phyloP scores from a whole-genome alignment of 2,888 invertebrate genomes.

The Camponotus fellah region DNA sequence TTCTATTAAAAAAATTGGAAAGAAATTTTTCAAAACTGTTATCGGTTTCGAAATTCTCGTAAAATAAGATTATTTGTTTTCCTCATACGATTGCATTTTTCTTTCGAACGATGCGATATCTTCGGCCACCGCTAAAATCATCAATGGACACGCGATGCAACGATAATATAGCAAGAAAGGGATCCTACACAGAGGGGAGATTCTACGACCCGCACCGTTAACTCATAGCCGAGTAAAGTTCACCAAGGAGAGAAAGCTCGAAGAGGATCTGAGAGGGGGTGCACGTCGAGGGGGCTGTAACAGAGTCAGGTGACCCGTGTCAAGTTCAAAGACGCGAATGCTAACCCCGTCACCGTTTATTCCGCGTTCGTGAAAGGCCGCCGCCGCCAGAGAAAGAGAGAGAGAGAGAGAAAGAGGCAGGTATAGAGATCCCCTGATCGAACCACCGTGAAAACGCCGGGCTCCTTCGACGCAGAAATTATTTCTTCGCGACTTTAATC shows the following conservation, averaged over 20 bases:
- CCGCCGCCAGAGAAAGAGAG: constrained; percentile 34
- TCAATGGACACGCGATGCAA: constrained; percentile 39
- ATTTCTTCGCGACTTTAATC: constrained; percentile 72
- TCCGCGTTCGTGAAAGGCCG: constrained; percentile 72
- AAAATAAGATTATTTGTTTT: constrained; percentile 17
- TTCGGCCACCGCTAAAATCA: constrained; percentile 4
- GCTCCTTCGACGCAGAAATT: constrained; percentile 78
- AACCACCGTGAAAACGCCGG: constrained; percentile 79
- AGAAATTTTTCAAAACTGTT: neutral
- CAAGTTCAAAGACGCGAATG: constrained; percentile 84
- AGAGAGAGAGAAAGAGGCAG: constrained; percentile 52
- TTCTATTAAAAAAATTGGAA: neutral
- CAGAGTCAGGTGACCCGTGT: constrained; percentile 84
- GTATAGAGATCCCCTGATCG: constrained; percentile 71
- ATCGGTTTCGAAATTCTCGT: neutral
- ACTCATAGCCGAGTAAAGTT: constrained; percentile 43
- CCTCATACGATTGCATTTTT: neutral
- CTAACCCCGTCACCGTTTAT: constrained; percentile 72
- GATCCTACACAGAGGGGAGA: constrained; percentile 9
- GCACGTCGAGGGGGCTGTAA: constrained; percentile 56
- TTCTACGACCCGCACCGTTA: constrained; percentile 46
- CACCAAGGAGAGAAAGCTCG: constrained; percentile 41
- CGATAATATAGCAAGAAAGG: constrained; percentile 29
- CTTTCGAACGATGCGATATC: neutral
- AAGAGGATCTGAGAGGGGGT: constrained; percentile 19